Percentiles rank a stretch among this genome's conserved stretches.
These are phyloP conservation scores for Melospiza georgiana DNA, from an alignment of 2,113 vertebrate species.

Conservation along the genomic window DNA sequence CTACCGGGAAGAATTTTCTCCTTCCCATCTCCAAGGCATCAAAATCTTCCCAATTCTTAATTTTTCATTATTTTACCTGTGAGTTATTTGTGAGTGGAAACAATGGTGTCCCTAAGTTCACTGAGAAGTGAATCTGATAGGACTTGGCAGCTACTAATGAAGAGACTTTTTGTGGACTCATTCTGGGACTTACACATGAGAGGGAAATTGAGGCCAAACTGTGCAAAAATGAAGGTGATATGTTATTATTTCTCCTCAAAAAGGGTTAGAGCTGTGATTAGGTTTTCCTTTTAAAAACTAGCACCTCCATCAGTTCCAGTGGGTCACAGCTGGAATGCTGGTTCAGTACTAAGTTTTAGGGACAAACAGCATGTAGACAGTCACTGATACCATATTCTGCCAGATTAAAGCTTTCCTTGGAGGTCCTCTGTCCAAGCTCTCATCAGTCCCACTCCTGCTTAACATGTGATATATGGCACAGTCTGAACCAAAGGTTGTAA, in stretches of 20 bases:
- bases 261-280: neutral
- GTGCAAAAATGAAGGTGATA: neutral
- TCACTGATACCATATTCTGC: neutral
- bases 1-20: neutral
- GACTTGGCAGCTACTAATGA: neutral
- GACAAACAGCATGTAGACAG: neutral
- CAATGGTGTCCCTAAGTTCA: neutral
- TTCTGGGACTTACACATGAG: neutral
- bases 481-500: neutral
- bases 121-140: neutral
- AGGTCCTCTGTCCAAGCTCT: neutral
- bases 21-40: neutral
- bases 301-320: neutral
- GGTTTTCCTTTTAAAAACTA: neutral
- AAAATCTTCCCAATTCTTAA: neutral
- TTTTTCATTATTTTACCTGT: neutral
- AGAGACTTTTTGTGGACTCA: neutral
- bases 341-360: neutral
- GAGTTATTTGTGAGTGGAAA: neutral
- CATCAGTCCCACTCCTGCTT: neutral
- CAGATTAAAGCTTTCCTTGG: neutral
- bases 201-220: neutral
- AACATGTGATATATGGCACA: neutral
- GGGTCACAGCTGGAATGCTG: neutral
- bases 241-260: neutral